These are phyloP conservation scores for Notolabrus celidotus DNA, from an alignment of 2,797 vertebrate species.

Conservation along the genomic window DNA sequence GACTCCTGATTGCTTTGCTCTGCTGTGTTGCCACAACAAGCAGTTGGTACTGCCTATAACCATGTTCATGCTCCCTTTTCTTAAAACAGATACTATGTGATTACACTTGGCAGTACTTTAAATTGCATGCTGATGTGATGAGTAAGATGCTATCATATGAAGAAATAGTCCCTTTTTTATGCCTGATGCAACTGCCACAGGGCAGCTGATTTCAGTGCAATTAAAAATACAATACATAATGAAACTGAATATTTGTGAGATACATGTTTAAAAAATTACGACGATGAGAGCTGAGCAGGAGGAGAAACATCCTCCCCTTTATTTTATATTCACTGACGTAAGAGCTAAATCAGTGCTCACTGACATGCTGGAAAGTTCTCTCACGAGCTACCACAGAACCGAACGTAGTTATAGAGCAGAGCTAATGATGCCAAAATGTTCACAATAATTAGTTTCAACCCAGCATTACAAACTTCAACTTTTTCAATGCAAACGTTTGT, in stretches of 20 bases:
- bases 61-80: conserved; percentile 11
- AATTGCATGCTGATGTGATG: conserved; percentile 21
- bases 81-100: conserved; percentile 27
- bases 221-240: conserved; percentile 26
- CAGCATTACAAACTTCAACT: not conserved
- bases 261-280: conserved; percentile 11
- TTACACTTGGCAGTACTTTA: conserved; percentile 46
- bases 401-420: not conserved
- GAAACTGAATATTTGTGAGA: conserved; percentile 65
- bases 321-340: conserved; percentile 2
- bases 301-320: not conserved
- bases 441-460: not conserved
- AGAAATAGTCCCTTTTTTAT: conserved; percentile 19
- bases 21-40: conserved; percentile 34
- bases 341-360: not conserved
- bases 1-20: conserved; percentile 31
- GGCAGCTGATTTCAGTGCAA: conserved; percentile 33
- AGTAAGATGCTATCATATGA: conserved; percentile 37
- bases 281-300: conserved; percentile 7
- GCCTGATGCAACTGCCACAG: conserved; percentile 14
- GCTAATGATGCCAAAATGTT: not conserved
- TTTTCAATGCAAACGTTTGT: not conserved
- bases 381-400: not conserved
- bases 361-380: not conserved
- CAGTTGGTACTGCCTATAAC: conserved; percentile 35